Conservation (phyloP, 2,113 vertebrate genomes). For the Gulo gulo region DNA sequence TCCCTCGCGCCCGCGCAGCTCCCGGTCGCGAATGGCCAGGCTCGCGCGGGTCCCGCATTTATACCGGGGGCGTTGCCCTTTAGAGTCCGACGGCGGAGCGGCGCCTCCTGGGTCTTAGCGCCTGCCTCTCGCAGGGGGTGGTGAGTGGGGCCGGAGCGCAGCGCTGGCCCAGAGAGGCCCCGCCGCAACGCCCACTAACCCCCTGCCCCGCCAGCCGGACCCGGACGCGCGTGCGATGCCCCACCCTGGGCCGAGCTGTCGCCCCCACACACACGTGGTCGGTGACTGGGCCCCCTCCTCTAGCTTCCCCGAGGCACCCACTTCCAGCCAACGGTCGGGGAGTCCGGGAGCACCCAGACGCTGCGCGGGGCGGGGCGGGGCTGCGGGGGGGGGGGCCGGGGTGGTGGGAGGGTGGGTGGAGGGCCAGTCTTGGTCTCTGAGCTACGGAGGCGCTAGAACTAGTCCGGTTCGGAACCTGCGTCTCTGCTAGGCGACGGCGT, state of each 20-base stretch:
- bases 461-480: background rate
- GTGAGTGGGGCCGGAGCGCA: background rate
- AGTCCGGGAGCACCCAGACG: background rate
- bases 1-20: constrained; percentile 57
- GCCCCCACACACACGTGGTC: constrained; percentile 33
- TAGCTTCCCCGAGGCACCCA: background rate
- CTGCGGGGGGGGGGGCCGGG: no score
- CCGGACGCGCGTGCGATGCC: accelerated
- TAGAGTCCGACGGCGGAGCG: constrained; percentile 65
- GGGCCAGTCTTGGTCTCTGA: background rate
- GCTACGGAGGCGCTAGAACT: background rate
- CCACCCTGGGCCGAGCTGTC: background rate
- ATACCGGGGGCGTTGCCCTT: constrained; percentile 79
- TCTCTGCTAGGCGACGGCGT: background rate
- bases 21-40: constrained; percentile 72
- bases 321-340: background rate
- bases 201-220: background rate
- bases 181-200: constrained; percentile 3
- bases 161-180: background rate
- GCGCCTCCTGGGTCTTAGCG: constrained; percentile 72
- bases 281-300: background rate
- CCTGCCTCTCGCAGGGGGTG: accelerated
- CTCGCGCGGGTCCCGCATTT: constrained; percentile 46
- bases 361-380: background rate
- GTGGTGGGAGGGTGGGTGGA: background rate